Evolutionary conservation across 2,113 vertebrate species (phyloP).

Genomic region (Amphiprion ocellaris): DNA sequence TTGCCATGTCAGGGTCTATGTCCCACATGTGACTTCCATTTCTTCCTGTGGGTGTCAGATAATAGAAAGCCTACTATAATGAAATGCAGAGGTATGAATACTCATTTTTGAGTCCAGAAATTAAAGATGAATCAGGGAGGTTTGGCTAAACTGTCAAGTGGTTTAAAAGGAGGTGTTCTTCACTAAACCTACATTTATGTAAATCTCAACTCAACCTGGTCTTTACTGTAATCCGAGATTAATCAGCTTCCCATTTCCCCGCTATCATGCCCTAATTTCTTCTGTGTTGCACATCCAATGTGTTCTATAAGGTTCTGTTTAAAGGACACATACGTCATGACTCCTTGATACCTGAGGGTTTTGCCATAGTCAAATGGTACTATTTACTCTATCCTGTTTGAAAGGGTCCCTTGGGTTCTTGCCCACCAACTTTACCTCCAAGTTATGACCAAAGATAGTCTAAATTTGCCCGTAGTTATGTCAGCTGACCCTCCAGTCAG

Average conservation of each 20-base stretch:
- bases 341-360: no score
- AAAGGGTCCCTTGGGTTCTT: no score
- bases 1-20: neutral
- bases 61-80: neutral
- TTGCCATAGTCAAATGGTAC: no score
- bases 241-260: no score
- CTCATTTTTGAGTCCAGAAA: no score
- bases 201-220: neutral
- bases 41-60: neutral
- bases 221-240: neutral
- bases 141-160: neutral
- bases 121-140: no score
- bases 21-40: neutral
- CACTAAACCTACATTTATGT: neutral
- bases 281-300: no score
- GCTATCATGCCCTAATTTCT: no score
- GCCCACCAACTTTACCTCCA: neutral
- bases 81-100: neutral
- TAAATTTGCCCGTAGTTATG: neutral
- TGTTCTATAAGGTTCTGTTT: no score
- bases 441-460: neutral
- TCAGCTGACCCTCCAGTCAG: slow-evolving; percentile 23
- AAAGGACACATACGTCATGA: no score
- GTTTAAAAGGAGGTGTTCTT: neutral
- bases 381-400: no score